phyloP scores from a whole-genome alignment of 2,888 invertebrate species.

The Parnassius glacialis region DNA sequence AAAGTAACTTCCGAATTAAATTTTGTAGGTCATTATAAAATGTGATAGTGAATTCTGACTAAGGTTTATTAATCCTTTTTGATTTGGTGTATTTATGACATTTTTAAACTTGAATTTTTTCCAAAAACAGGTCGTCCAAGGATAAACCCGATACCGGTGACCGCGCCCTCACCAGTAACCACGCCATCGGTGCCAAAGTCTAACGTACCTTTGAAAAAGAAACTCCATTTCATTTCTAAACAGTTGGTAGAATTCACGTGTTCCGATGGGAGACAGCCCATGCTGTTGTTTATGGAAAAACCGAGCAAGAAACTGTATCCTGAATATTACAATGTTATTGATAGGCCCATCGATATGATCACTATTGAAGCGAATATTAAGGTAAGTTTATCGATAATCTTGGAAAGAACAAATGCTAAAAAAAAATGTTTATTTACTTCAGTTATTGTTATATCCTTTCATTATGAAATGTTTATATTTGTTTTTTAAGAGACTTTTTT shows the following conservation, averaged over 20 bases:
- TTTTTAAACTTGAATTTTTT: too few relatives aligned
- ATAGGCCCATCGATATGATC: slow-evolving; percentile 96
- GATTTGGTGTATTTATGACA: too few relatives aligned
- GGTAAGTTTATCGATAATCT: slow-evolving; percentile 42
- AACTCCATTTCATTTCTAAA: slow-evolving; percentile 89
- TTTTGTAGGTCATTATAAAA: too few relatives aligned
- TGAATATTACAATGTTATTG: slow-evolving; percentile 96
- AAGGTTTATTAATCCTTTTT: too few relatives aligned
- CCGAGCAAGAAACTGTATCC: slow-evolving; percentile 97
- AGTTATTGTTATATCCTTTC: too few relatives aligned
- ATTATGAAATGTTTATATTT: too few relatives aligned
- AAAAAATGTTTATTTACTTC: too few relatives aligned
- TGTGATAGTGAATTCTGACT: too few relatives aligned
- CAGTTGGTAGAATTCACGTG: slow-evolving; percentile 74
- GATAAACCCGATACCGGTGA: slow-evolving; percentile 50
- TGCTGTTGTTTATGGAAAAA: slow-evolving; percentile 96
- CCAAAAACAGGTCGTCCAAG: slow-evolving; percentile 64
- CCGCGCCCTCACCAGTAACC: slow-evolving; percentile 41
- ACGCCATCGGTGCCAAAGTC: slow-evolving; percentile 48
- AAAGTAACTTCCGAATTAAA: too few relatives aligned
- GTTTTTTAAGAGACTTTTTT: too few relatives aligned
- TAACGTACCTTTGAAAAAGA: slow-evolving; percentile 87
- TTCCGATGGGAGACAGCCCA: slow-evolving; percentile 89
- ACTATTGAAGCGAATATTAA: slow-evolving; percentile 96
- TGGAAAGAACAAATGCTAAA: too few relatives aligned